Conservation (phyloP, 2,113 vertebrate genomes). For the Gadus macrocephalus region DNA sequence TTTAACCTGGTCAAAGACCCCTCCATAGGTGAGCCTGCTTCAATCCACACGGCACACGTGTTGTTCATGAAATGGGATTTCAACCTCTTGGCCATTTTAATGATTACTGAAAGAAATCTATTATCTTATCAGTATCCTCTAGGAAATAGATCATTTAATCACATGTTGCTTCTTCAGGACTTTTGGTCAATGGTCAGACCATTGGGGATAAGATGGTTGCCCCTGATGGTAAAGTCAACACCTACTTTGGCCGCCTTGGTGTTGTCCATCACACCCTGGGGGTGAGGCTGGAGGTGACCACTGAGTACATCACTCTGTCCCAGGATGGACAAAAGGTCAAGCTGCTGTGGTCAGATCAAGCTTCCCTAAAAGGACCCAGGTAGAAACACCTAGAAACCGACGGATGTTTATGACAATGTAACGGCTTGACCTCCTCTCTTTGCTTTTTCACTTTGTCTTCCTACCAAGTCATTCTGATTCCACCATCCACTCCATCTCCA, state of each 20-base stretch:
- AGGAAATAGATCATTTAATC: background rate
- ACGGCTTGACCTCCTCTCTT: background rate
- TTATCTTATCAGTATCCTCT: no score
- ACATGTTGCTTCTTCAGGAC: conserved; percentile 64
- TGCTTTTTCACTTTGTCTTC: background rate
- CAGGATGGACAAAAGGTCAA: conserved; percentile 59
- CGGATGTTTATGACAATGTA: background rate
- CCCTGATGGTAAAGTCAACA: conserved; percentile 68
- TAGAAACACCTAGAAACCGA: conserved; percentile 51
- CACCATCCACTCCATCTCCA: background rate
- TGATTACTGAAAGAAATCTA: no score
- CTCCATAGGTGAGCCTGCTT: conserved; percentile 73
- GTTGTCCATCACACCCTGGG: conserved; percentile 74
- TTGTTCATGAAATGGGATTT: background rate
- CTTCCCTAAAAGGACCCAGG: conserved; percentile 70
- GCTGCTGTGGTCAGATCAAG: conserved; percentile 80
- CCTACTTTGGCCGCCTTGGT: conserved; percentile 88
- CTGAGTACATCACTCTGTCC: conserved; percentile 74
- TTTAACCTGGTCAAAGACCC: conserved; percentile 84
- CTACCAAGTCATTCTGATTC: background rate
- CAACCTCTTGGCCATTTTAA: background rate
- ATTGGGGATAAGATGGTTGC: conserved; percentile 80
- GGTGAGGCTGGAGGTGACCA: conserved; percentile 78
- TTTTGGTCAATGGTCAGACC: conserved; percentile 86
- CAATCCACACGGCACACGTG: no score